Evolutionary conservation across 2,888 invertebrate genomes (phyloP).

Genomic region (Catocala sponsa): DNA sequence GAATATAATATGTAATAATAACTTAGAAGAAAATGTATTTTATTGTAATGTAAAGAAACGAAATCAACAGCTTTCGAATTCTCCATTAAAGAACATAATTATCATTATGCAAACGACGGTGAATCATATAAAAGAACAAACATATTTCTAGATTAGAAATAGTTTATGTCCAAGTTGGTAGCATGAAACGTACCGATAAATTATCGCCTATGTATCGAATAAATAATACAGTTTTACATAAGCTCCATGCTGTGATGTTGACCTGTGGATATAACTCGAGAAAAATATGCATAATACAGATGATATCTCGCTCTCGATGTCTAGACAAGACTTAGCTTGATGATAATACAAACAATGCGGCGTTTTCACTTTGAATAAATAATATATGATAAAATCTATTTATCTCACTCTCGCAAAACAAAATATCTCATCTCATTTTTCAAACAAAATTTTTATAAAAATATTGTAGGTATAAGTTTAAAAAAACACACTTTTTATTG

Average conservation of each 20-base stretch:
- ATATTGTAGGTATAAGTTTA: too few species aligned
- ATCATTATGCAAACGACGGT: neutral
- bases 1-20: too few species aligned
- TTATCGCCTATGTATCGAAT: slow-evolving; percentile 15
- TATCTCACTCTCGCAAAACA: too few species aligned
- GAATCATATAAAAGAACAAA: neutral
- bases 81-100: too few species aligned
- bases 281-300: neutral
- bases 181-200: slow-evolving; percentile 7
- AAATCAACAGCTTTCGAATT: too few species aligned
- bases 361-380: too few species aligned
- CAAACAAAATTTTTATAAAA: too few species aligned
- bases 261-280: neutral
- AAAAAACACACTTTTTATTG: too few species aligned
- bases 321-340: neutral
- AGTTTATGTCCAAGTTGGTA: slow-evolving; percentile 10
- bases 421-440: too few species aligned
- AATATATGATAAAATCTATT: too few species aligned
- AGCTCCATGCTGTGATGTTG: slow-evolving; percentile 12
- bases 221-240: slow-evolving; percentile 16
- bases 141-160: slow-evolving; percentile 8
- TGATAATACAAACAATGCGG: neutral
- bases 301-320: neutral
- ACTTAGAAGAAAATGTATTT: too few species aligned
- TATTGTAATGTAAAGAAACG: too few species aligned